Conservation (phyloP, 1,140 invertebrate species). For the Phortica variegata region DNA sequence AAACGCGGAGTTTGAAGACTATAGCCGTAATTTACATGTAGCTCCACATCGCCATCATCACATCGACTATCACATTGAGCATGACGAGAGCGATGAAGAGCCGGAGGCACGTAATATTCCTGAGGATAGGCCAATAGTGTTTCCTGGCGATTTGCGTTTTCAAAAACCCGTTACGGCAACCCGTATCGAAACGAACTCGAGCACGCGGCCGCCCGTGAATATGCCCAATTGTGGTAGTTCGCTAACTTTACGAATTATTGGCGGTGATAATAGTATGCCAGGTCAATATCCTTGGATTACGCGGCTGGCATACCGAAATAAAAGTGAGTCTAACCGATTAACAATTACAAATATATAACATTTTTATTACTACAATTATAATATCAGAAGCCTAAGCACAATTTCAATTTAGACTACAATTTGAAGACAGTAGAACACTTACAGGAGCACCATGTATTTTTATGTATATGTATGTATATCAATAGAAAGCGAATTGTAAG, state of each 20-base stretch:
- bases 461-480: too few relatives aligned
- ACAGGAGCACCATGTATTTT: too few relatives aligned
- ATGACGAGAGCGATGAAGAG: constrained; percentile 1
- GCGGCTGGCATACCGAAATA: constrained; percentile 63
- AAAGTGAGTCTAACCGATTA: too few relatives aligned
- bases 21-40: constrained; percentile 13
- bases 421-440: too few relatives aligned
- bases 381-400: too few relatives aligned
- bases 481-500: too few relatives aligned
- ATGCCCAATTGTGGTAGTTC: constrained; percentile 61
- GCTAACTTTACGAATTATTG: constrained; percentile 64
- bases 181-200: not conserved
- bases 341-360: too few relatives aligned
- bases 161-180: not conserved
- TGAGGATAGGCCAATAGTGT: constrained; percentile 33
- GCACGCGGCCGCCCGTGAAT: constrained; percentile 15
- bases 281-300: constrained; percentile 72
- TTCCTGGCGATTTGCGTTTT: constrained; percentile 40
- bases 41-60: constrained; percentile 17
- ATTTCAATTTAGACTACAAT: too few relatives aligned
- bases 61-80: constrained; percentile 28
- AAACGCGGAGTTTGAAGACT: constrained; percentile 25
- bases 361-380: too few relatives aligned
- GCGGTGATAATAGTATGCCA: constrained; percentile 62
- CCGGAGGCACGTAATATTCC: constrained; percentile 14